These are phyloP conservation scores for Psittacus erithacus DNA, from an alignment of 2,113 vertebrate genomes.

Conservation along the genomic window DNA sequence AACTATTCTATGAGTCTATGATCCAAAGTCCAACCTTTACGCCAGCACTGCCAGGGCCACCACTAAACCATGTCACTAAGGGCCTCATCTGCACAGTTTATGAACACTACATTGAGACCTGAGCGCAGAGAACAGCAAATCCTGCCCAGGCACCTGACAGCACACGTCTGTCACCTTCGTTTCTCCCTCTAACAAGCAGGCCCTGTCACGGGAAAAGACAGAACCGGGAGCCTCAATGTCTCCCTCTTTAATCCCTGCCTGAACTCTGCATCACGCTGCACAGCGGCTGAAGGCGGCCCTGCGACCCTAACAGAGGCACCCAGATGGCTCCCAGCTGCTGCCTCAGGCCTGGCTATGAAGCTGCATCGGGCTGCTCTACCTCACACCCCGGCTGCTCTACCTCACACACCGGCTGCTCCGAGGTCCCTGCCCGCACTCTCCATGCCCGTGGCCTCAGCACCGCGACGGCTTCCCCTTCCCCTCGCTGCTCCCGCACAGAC, in stretches of 20 bases:
- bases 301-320: rapidly evolving
- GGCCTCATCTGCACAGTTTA: background rate
- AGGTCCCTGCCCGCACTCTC: too few species aligned
- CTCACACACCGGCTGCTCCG: background rate
- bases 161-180: rapidly evolving
- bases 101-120: background rate
- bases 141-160: background rate
- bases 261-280: background rate
- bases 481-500: background rate
- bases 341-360: background rate
- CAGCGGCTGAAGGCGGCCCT: rapidly evolving
- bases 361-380: background rate
- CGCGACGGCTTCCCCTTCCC: background rate
- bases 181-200: background rate
- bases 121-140: background rate
- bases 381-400: background rate
- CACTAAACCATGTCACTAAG: background rate
- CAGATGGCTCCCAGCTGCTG: background rate
- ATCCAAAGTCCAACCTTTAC: background rate
- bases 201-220: background rate
- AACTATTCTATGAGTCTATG: background rate
- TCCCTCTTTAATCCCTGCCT: background rate
- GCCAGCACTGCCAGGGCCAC: background rate
- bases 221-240: too few species aligned
- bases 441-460: too few species aligned